A percentile compares a stretch with the other conserved stretches of the same genome.
Conservation (phyloP, 1,140 invertebrate genomes). For the Thereuonema tuberculata region DNA sequence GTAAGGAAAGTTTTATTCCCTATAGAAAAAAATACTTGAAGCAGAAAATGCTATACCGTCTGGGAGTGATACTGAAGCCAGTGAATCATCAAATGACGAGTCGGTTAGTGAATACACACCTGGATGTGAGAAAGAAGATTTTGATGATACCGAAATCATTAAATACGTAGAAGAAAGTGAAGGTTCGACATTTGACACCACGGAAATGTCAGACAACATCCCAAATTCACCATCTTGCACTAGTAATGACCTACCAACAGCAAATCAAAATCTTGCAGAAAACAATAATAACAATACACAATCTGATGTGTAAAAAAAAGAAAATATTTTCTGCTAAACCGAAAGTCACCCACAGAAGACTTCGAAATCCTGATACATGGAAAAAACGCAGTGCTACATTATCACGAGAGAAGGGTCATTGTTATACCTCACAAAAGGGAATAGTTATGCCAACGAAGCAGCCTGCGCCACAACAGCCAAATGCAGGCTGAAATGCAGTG, state of each 20-base stretch:
- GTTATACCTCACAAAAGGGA: not conserved
- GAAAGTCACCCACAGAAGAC: not conserved
- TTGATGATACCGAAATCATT: too few species aligned
- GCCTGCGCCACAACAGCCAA: not conserved
- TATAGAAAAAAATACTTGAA: not conserved
- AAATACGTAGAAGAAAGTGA: not conserved
- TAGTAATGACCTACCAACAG: not conserved
- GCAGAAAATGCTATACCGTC: not conserved
- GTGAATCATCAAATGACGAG: not conserved
- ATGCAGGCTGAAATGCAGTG: not conserved
- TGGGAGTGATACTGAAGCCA: not conserved
- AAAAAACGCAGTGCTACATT: not conserved
- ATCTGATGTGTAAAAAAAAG: not conserved
- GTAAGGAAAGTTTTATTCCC: not conserved
- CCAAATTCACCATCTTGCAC: not conserved
- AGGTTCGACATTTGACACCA: not conserved
- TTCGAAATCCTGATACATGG: slow-evolving; percentile 1
- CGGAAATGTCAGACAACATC: not conserved
- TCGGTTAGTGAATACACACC: not conserved
- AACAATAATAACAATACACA: not conserved
- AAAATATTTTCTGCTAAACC: not conserved
- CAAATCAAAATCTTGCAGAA: too few species aligned
- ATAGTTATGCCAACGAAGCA: not conserved
- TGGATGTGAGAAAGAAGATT: too few species aligned
- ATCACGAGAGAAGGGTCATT: not conserved